Base-by-base conservation (phyloP, 2,113 vertebrate species). In the Urocolius indicus region DNA sequence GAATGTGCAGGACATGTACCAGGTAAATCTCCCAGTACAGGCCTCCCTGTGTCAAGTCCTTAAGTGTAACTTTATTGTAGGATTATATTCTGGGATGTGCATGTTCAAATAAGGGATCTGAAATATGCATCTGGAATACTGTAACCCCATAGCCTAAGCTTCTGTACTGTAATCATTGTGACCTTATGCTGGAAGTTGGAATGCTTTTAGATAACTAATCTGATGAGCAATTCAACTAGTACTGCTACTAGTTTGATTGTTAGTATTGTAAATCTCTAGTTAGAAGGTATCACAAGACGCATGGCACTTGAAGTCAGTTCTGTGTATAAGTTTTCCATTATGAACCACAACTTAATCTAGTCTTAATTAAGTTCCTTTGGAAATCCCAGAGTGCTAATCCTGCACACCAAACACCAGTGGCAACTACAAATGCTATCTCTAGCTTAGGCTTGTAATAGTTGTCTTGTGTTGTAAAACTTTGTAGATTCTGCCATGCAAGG, bases 1-100 rank as follows among this genome's bases (percentile, higher is more conserved):
- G 98, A 98, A 98, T 99, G 97, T 98, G 97, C 98, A 99, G 99
- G 99, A 99, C 98, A 98, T 99, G 98, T 98, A 99, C 97, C 98
- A 99, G 99, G 99, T 99, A 99, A 99, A 98, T 98, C 90, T 95
- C 94, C 96, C 97, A 98, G 97, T 97, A 92, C 92, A 98, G 98
- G 98, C 97, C 59, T 90, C 93, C 62, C 86, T 84, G 83, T 97
- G 97, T 97, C 96, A 96, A 92, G 89, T 95, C 96, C 94, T 97
- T 95, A 89, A 90, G 20, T 97, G 91, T 98, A 89, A 65, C 91
- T 95, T 95, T 94, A 63, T 84, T 97, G 93, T 97, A 98, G 97
- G 98, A 98, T 98, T 98, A 95, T 96, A 98, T 98, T 97, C 98
- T 99, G 95, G 97, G 98, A 98, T 98, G 97, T 98, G 97, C 98